Conservation (phyloP, 2,113 vertebrate genomes). For the Gnathonemus longibarbis region DNA sequence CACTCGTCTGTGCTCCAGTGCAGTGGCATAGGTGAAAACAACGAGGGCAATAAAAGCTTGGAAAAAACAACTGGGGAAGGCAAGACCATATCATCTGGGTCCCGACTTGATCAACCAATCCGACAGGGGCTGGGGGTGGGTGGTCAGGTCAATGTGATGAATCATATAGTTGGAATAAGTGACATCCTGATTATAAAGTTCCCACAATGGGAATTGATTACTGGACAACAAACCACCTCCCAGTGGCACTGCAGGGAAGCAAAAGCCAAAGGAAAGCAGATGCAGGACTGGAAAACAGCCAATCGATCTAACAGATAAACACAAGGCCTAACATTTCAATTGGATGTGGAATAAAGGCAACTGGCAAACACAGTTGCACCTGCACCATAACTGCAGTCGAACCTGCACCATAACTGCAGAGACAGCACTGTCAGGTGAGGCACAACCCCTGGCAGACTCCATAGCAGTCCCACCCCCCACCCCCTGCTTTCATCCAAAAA, state of each 20-base stretch:
- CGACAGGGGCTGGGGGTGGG: not conserved
- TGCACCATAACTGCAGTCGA: not conserved
- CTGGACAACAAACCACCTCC: not conserved
- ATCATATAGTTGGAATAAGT: not conserved
- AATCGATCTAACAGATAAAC: not conserved
- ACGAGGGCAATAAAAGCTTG: not conserved
- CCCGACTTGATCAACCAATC: not conserved
- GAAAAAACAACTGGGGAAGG: not conserved
- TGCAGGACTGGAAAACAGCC: not conserved
- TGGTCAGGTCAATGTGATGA: not conserved
- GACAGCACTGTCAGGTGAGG: not conserved
- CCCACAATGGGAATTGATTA: not conserved
- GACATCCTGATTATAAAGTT: not conserved
- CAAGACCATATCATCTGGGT: not conserved
- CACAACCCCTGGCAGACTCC: not conserved
- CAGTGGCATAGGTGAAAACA: not conserved
- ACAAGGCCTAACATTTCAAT: not conserved
- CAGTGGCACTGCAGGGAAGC: not conserved
- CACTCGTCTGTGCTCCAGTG: not conserved
- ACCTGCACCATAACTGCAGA: not conserved
- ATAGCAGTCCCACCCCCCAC: not conserved
- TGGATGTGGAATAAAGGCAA: not conserved
- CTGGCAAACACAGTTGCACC: not conserved
- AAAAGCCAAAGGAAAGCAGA: not conserved
- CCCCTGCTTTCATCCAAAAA: not conserved